Evolutionary conservation across 2,888 invertebrate genomes (phyloP), one percentile per base, ranked within the genome.

Genomic region (Coenonympha arcania): DNA sequence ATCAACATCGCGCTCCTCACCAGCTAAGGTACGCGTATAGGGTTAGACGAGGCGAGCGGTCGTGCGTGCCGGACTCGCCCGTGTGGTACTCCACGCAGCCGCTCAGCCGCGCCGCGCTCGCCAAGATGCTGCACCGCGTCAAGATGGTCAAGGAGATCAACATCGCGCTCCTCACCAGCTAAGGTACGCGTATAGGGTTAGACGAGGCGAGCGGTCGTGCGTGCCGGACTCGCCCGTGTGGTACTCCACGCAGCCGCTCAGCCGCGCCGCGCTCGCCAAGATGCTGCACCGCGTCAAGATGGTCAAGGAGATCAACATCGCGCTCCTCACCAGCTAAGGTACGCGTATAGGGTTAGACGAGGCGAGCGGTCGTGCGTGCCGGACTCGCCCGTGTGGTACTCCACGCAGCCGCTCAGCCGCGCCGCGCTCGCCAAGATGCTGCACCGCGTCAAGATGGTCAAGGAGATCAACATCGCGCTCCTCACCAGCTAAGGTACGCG

Each of bases 321-420:
- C 94, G 54, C 86, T 94, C 63, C 85, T 94, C 63, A 91, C 93
- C 64, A 89, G 90, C 88, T 91, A 92, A 90, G 79, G 82, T 80
- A 11, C 19, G 18, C 13, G n/a, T n/a, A n/a, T n/a, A n/a, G n/a
- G n/a, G n/a, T n/a, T n/a, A n/a, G n/a, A n/a, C n/a, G n/a, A n/a
- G n/a, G n/a, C n/a, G 97, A 97, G 87, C 88, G 95, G 56, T 95
- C 95, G 39, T 97, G 97, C 79, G 95, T 96, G 36, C 96, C 97
- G 6, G 96, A 97, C 78, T 96, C 96, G 62, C 96, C 96, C 3
- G 96, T 96, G 28, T 98, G 98, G 98, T 98, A 96, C 85, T 95
- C 96, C 36, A 95, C 95, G 45, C 92, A 93, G 81, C 91, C 95
- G 36, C 89, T 97, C 19, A 91, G 92, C 33, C 89, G 91, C 59